These are phyloP conservation scores for Hypomesus transpacificus DNA, from an alignment of 2,113 vertebrate species.

Conservation along the genomic window DNA sequence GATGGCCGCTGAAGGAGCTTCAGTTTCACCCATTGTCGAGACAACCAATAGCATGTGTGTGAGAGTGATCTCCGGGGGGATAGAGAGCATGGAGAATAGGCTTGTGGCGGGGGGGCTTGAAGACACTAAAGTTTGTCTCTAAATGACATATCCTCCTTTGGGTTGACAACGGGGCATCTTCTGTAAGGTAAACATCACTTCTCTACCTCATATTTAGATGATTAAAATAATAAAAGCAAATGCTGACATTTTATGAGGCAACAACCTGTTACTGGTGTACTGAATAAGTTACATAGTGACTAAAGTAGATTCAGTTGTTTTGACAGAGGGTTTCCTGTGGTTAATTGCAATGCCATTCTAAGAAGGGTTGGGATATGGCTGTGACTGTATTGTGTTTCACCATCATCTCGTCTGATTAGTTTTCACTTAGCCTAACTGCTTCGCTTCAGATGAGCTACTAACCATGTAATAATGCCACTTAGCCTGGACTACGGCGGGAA, in stretches of 20 bases:
- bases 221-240: neutral
- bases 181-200: conserved; percentile 51
- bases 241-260: neutral
- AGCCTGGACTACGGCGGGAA: neutral
- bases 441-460: conserved; percentile 18
- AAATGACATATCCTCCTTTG: conserved; percentile 31
- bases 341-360: conserved; percentile 24
- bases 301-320: neutral
- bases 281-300: too few species aligned
- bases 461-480: conserved; percentile 25
- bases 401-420: conserved; percentile 43
- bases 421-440: conserved; percentile 38
- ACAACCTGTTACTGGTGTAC: too few species aligned
- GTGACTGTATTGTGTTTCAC: conserved; percentile 48
- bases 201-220: conserved; percentile 8
- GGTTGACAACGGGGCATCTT: conserved; percentile 34
- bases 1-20: conserved; percentile 40
- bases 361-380: conserved; percentile 6
- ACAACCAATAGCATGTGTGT: conserved; percentile 63
- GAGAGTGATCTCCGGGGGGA: conserved; percentile 28
- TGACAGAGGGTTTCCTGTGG: conserved; percentile 10
- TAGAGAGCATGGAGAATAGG: conserved; percentile 51
- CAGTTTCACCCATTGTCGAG: conserved; percentile 64
- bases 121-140: conserved; percentile 29
- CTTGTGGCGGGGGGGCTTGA: conserved; percentile 51